phyloP scores from a whole-genome alignment of 2,888 invertebrate genomes.

The Bellardia bayeri region DNA sequence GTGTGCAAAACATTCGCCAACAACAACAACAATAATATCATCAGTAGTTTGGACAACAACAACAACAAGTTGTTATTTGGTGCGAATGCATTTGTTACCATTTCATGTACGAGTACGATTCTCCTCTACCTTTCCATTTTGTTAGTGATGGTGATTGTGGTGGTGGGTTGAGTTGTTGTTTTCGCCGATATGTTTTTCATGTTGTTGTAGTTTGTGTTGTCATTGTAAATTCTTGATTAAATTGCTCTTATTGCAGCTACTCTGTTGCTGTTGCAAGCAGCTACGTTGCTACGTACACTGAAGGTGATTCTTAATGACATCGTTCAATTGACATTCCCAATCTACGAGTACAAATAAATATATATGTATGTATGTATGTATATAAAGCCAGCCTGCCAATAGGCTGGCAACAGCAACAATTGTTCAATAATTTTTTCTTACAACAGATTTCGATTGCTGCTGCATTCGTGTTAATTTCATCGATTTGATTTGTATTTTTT shows the following conservation, averaged over 20 bases:
- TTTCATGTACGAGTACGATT: constrained; percentile 74
- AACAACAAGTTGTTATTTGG: constrained; percentile 77
- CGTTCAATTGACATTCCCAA: constrained; percentile 72
- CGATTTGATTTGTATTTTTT: constrained; percentile 58
- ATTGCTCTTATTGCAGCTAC: constrained; percentile 66
- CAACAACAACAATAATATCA: constrained; percentile 56
- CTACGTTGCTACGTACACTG: constrained; percentile 53
- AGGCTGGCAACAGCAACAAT: constrained; percentile 66
- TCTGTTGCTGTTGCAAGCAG: constrained; percentile 22
- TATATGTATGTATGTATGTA: not conserved
- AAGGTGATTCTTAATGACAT: constrained; percentile 77
- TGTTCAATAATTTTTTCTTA: constrained; percentile 59
- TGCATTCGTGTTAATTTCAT: constrained; percentile 70
- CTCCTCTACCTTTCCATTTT: constrained; percentile 62
- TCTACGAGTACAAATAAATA: constrained; percentile 14
- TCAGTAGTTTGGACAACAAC: constrained; percentile 3
- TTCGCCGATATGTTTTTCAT: constrained; percentile 18
- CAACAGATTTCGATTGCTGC: constrained; percentile 52
- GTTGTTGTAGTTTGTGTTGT: constrained; percentile 63
- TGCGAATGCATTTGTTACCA: constrained; percentile 81
- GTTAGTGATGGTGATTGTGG: constrained; percentile 37
- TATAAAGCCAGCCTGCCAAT: constrained; percentile 32
- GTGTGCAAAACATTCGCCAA: constrained; percentile 67
- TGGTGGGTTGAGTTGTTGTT: constrained; percentile 33
- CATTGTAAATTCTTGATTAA: constrained; percentile 73